Evolutionary conservation across 2,113 vertebrate genomes (phyloP).

Genomic region (Urocynchramus pylzowi): DNA sequence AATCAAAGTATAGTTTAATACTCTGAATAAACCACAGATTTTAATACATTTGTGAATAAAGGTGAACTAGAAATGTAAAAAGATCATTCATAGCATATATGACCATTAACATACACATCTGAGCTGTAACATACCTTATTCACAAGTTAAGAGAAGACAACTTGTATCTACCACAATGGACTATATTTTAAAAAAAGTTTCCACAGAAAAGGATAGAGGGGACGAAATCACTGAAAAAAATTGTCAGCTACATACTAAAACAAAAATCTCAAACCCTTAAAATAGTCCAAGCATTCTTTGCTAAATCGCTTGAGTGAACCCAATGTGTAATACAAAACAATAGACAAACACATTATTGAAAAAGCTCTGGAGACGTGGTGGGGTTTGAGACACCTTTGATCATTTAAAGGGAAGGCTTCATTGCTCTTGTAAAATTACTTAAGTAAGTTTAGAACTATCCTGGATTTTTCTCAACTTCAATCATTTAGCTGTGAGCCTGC

Average conservation of each 20-base stretch:
- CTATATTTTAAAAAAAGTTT: background rate
- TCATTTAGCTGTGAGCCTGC: background rate
- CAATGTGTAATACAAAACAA: background rate
- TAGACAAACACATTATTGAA: background rate
- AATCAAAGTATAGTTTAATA: background rate
- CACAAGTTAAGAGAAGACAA: background rate
- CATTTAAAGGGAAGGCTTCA: background rate
- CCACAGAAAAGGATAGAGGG: background rate
- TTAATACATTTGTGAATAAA: background rate
- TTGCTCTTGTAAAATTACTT: background rate
- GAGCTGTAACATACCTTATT: background rate
- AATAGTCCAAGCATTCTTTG: background rate
- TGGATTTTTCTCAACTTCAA: background rate
- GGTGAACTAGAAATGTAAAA: background rate
- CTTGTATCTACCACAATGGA: background rate
- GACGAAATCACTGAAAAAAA: background rate
- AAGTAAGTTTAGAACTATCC: background rate
- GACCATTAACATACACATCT: background rate
- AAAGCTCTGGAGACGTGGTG: background rate
- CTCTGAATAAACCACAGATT: background rate
- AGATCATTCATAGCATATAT: background rate
- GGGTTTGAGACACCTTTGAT: background rate
- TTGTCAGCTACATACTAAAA: background rate
- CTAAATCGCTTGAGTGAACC: background rate
- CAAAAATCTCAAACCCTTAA: background rate